phyloP scores from a whole-genome alignment of 2,797 vertebrate species.

The Gadopsis marmoratus region DNA sequence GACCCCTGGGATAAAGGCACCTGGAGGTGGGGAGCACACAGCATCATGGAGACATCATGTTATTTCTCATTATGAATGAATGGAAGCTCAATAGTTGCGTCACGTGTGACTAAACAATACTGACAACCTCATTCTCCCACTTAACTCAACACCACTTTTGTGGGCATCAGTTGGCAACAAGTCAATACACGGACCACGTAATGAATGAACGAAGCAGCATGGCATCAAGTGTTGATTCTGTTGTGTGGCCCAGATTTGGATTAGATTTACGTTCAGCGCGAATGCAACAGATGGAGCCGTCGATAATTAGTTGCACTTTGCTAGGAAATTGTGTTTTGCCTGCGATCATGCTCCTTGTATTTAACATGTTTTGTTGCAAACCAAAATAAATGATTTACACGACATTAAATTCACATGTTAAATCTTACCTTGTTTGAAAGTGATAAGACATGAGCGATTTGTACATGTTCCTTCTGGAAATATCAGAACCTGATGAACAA shows the following conservation, averaged over 20 bases:
- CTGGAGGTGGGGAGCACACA: conserved; percentile 68
- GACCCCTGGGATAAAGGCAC: conserved; percentile 93
- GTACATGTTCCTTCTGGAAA: conserved; percentile 99
- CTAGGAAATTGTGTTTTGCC: background rate
- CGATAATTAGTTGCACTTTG: background rate
- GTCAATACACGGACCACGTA: conserved; percentile 16
- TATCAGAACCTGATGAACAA: conserved; percentile 89
- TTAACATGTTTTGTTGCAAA: background rate
- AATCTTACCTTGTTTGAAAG: conserved; percentile 95
- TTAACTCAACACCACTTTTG: background rate
- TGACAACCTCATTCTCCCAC: background rate
- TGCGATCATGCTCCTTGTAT: background rate
- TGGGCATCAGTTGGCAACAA: background rate
- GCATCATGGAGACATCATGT: background rate
- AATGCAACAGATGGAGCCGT: conserved; percentile 4
- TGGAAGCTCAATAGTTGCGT: background rate
- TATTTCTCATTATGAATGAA: background rate
- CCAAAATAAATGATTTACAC: background rate
- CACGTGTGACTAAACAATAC: background rate
- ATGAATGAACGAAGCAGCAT: background rate
- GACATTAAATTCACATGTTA: background rate
- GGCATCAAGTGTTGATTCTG: background rate
- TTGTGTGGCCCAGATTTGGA: background rate
- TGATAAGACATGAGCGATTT: conserved; percentile 98
- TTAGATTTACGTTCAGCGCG: background rate